Evolutionary conservation across 2,888 invertebrate genomes (phyloP).

Genomic region (Saturnia japonica): DNA sequence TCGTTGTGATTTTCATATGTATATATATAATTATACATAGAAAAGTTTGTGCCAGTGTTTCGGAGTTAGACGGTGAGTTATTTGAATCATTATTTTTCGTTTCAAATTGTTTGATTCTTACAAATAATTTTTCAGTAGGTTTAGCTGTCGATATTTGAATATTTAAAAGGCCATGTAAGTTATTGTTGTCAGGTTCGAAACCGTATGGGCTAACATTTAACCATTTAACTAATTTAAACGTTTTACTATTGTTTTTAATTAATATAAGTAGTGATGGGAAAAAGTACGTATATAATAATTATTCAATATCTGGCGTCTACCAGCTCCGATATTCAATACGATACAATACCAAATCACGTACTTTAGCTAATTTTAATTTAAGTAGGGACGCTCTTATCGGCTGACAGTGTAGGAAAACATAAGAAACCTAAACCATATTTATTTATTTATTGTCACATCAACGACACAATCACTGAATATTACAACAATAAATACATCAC

Average conservation of each 20-base stretch:
- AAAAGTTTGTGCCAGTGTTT: conserved; percentile 1
- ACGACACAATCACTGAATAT: too few species aligned
- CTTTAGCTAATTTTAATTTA: neutral
- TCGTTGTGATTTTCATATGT: neutral
- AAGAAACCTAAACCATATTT: too few species aligned
- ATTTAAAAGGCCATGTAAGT: neutral
- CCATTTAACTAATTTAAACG: neutral
- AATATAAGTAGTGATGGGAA: neutral
- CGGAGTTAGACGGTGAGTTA: conserved; percentile 8
- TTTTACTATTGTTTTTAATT: neutral
- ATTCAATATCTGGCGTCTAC: neutral
- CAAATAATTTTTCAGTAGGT: neutral
- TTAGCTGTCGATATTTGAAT: neutral
- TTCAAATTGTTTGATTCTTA: neutral
- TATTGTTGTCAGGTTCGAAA: neutral
- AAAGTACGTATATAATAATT: too few species aligned
- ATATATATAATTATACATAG: neutral
- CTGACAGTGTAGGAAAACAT: neutral
- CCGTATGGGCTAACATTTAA: neutral
- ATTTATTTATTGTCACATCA: too few species aligned
- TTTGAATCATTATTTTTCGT: neutral
- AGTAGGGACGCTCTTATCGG: neutral
- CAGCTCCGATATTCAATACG: too few species aligned
- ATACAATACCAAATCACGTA: too few species aligned
- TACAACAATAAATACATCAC: too few species aligned